These are phyloP conservation scores for Tamias sibiricus DNA, from an alignment of 2,113 vertebrate genomes.

Conservation along the genomic window DNA sequence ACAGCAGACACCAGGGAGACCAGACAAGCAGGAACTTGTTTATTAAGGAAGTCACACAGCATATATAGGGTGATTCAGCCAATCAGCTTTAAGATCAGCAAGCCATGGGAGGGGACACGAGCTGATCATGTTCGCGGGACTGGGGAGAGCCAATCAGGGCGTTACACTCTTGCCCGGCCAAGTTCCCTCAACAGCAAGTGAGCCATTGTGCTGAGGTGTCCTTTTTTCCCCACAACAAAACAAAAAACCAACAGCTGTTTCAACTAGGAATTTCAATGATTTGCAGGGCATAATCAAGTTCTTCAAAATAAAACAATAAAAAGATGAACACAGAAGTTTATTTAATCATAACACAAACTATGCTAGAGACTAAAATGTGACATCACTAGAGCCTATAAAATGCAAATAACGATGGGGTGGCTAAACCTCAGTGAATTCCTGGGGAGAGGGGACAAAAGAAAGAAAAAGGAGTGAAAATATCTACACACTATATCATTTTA, in stretches of 20 bases:
- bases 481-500: neutral
- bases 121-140: no score
- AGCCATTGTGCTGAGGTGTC: no score
- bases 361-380: neutral
- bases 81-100: no score
- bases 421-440: neutral
- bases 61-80: no score
- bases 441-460: neutral
- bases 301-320: constrained; percentile 29
- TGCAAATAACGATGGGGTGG: neutral
- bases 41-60: no score
- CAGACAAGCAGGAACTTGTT: no score
- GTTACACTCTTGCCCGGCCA: no score
- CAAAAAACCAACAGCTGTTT: neutral
- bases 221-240: no score
- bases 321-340: neutral
- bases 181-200: no score
- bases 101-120: no score
- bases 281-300: constrained; percentile 7
- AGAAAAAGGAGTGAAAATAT: neutral
- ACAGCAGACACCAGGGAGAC: no score
- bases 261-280: neutral
- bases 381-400: neutral
- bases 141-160: no score
- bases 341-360: neutral